These are phyloP conservation scores for Campylomormyrus numenius DNA, from an alignment of 2,113 vertebrate genomes.

Conservation along the genomic window DNA sequence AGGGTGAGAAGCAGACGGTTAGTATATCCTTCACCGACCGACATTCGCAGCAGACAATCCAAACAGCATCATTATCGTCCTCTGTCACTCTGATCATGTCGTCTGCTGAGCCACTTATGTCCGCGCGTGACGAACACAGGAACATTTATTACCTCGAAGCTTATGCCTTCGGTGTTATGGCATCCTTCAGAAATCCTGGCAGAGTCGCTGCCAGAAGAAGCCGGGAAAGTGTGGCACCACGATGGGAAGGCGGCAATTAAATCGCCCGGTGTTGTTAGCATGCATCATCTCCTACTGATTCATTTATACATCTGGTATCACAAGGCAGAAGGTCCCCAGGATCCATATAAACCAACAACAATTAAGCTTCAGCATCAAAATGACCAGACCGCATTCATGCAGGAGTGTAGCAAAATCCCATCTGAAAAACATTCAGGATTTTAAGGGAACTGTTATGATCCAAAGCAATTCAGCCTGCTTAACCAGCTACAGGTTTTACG, in stretches of 20 bases:
- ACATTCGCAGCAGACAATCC: background rate
- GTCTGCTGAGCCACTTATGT: background rate
- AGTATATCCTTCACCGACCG: background rate
- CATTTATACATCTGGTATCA: background rate
- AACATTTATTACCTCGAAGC: background rate
- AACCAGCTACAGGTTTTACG: background rate
- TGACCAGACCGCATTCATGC: background rate
- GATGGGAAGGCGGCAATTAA: background rate
- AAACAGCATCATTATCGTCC: background rate
- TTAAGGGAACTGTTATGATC: background rate
- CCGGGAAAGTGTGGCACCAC: background rate
- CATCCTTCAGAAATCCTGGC: background rate
- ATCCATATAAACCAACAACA: background rate
- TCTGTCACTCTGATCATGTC: background rate
- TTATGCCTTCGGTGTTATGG: background rate
- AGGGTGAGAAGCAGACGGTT: background rate
- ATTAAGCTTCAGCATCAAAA: background rate
- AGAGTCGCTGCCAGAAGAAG: background rate
- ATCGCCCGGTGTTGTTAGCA: background rate
- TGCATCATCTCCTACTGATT: background rate
- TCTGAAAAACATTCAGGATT: background rate
- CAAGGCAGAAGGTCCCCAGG: background rate
- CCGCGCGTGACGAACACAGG: background rate
- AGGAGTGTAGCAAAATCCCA: background rate
- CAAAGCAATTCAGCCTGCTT: background rate